Percentiles rank a stretch among this genome's conserved stretches.
Conservation (phyloP, 2,888 invertebrate genomes). For the Steinernema hermaphroditum region DNA sequence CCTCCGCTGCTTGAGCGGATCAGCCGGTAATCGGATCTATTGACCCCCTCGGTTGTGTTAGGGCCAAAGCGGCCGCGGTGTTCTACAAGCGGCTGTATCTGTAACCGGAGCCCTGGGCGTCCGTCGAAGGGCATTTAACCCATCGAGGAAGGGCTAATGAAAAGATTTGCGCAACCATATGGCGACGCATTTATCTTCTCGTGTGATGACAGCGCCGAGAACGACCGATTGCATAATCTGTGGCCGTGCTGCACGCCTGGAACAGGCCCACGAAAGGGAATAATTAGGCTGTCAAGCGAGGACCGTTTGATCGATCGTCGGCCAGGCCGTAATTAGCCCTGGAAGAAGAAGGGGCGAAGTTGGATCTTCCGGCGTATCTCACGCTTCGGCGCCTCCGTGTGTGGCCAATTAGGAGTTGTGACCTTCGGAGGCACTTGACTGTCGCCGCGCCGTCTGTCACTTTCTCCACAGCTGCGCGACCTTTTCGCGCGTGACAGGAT, state of each 20-base stretch:
- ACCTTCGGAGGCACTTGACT: conserved; percentile 23
- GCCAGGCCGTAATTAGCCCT: conserved; percentile 11
- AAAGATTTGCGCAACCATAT: conserved; percentile 31
- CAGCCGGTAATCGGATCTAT: conserved; percentile 13
- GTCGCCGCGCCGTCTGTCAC: conserved; percentile 30
- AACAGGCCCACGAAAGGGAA: conserved; percentile 10
- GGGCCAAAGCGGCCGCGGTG: no score
- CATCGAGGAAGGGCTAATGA: conserved; percentile 28
- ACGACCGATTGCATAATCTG: conserved; percentile 24
- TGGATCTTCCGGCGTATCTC: not conserved
- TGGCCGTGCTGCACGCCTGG: not conserved
- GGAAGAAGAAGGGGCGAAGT: not conserved
- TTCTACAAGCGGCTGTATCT: conserved; percentile 2
- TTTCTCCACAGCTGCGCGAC: conserved; percentile 17
- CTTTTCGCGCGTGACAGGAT: not conserved
- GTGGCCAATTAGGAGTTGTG: conserved; percentile 15
- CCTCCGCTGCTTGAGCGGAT: conserved; percentile 23
- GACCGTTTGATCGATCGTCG: conserved; percentile 27
- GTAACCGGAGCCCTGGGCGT: conserved; percentile 26
- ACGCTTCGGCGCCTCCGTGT: not conserved
- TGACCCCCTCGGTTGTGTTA: conserved; percentile 7
- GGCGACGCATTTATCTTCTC: conserved; percentile 29
- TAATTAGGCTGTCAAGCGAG: conserved; percentile 24
- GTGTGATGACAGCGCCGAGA: conserved; percentile 27
- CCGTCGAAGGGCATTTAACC: conserved; percentile 17